Conservation (phyloP, 2,797 vertebrate species). For the Glyptemys insculpta region DNA sequence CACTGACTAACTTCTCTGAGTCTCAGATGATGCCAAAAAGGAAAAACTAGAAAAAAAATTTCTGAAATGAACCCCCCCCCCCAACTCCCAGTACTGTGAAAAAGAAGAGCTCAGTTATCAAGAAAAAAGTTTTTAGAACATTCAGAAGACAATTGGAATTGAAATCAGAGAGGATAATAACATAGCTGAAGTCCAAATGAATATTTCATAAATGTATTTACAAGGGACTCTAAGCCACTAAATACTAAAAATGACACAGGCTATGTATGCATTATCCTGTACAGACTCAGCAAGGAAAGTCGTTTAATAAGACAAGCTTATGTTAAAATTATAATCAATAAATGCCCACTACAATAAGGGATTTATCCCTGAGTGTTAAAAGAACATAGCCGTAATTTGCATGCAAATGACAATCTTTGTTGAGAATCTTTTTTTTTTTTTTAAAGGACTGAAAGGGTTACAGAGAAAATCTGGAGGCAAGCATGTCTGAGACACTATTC, state of each 20-base stretch:
- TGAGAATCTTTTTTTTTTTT: conserved; percentile 8
- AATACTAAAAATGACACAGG: conserved; percentile 56
- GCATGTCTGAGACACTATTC: conserved; percentile 29
- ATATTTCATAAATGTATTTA: conserved; percentile 79
- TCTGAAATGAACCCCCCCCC: not conserved
- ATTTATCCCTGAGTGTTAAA: conserved; percentile 46
- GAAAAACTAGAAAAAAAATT: not conserved
- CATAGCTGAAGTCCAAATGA: conserved; percentile 70
- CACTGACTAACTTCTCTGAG: not conserved
- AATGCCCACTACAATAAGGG: conserved; percentile 52
- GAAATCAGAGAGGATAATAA: conserved; percentile 69
- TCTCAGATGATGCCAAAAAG: not conserved
- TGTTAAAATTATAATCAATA: conserved; percentile 76
- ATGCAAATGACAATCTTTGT: conserved; percentile 12
- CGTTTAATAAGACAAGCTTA: conserved; percentile 68
- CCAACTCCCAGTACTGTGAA: not conserved
- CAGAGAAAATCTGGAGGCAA: conserved; percentile 25
- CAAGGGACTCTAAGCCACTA: conserved; percentile 63
- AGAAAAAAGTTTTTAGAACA: conserved; percentile 46
- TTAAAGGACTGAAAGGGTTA: conserved; percentile 27
- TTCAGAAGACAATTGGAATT: conserved; percentile 66
- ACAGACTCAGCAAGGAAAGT: conserved; percentile 57
- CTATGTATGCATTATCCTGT: conserved; percentile 45
- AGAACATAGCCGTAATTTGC: conserved; percentile 49
- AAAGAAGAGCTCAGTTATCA: conserved; percentile 30